Conservation (phyloP, 1,140 invertebrate genomes). For the Brachionus rotundiformis region DNA sequence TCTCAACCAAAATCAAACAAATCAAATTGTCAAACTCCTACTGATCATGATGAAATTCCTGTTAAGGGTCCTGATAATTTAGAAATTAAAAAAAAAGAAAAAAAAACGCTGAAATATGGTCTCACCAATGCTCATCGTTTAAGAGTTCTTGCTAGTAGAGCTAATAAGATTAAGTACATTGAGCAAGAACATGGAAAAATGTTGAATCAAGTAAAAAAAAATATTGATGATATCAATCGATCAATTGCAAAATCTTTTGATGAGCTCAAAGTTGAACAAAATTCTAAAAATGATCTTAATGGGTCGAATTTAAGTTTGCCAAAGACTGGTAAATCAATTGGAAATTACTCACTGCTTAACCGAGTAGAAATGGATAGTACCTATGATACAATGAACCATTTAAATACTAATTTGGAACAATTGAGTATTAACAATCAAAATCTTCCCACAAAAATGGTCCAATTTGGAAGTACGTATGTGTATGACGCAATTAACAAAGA, state of each 20-base stretch:
- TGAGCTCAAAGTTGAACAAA: neutral
- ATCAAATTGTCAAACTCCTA: neutral
- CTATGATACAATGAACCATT: slow-evolving; percentile 45
- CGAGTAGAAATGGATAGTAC: slow-evolving; percentile 51
- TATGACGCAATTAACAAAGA: neutral
- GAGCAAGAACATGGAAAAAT: neutral
- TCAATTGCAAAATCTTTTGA: neutral
- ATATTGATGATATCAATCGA: slow-evolving; percentile 19
- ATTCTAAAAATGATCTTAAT: neutral
- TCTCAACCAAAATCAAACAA: neutral
- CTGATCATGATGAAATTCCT: slow-evolving; percentile 11
- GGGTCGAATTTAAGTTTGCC: neutral
- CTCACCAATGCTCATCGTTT: slow-evolving; percentile 38
- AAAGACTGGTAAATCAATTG: neutral
- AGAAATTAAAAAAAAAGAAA: slow-evolving; percentile 4
- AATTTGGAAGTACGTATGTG: slow-evolving; percentile 49
- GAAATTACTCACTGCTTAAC: slow-evolving; percentile 31
- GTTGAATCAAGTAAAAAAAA: neutral
- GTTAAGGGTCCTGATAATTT: slow-evolving; percentile 9
- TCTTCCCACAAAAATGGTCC: slow-evolving; percentile 39
- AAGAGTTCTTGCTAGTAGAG: neutral
- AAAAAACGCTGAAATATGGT: slow-evolving; percentile 21
- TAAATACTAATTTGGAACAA: slow-evolving; percentile 38
- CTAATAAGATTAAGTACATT: slow-evolving; percentile 1
- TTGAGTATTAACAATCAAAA: neutral